Evolutionary conservation across 1,140 invertebrate species (phyloP), one percentile per base, ranked within the genome.

Genomic region (Chelonus insularis): DNA sequence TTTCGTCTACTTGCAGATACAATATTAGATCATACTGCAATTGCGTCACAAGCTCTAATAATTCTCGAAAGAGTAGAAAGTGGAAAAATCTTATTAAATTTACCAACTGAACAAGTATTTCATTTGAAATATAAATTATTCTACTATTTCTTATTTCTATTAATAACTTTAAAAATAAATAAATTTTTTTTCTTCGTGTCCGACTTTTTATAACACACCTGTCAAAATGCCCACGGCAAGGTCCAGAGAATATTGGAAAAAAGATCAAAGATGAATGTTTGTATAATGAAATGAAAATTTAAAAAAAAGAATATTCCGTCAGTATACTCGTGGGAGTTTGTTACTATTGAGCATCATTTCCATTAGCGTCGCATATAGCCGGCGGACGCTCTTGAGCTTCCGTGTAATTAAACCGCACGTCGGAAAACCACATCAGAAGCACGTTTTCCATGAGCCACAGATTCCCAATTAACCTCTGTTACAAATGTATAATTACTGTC

Each of bases 401-500:
- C 50, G 50, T 32, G 50, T 52, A 52, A 52, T 52, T 52, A 52
- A 52, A 52, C 50, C 50, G 50, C 50, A 21, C 32, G 50, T 52
- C 14, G 50, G 50, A 25, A 52, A 52, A 52, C 50, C 50, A 25
- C 50, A 52, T 52, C 50, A 25, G 50, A 25, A 12, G 50, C 50
- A 52, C 50, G 50, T 52, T 52, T 52, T 52, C 50, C 50, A 11
- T 34, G 29, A 18, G 25, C 50, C 50, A 52, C 50, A 52, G 32
- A 52, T 52, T 52, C 50, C 21, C 50, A 52, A 52, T 52, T 52
- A 52, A 52, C 50, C 50, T 25, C 50, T 11, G 21, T 25, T 48
- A 32, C 50, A 11, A 18, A 32, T 52, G 50, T 52, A 52, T 52
- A 52, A 52, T 52, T 25, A n/a, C 9, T 16, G 43, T 45, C 50